Evolutionary conservation across 2,888 invertebrate species (phyloP), one percentile per base, ranked within the genome.

Genomic region (Oscheius onirici): DNA sequence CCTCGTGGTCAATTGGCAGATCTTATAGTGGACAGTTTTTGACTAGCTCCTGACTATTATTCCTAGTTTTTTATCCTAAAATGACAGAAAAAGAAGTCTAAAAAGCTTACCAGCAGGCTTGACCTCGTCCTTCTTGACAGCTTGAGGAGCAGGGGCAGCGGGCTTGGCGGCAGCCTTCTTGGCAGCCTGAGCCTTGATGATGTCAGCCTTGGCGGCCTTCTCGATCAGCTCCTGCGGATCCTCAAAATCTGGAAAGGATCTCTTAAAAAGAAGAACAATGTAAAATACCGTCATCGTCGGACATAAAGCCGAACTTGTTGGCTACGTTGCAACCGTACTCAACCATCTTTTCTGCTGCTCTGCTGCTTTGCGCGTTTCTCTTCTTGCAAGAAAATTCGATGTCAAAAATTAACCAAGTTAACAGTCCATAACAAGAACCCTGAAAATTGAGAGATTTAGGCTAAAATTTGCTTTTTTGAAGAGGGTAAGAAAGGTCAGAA

Each of bases 241-340:
- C 63, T 78, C 80, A 54, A 75, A 76, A 52, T 84, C 84, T 84
- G 70, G 43, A 82, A 70, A 71, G 44, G 1, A 8, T 54, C 0
- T n/a, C 15, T 43, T 60, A 34, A 17, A 57, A 3, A 15, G n/a
- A 34, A 17, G 20, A 17, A 22, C 3, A 34, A 5, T 40, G 15
- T 22, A 57, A 26, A 77, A 73, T 46, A 84, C 84, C 84, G 67
- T 82, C 84, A 72, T 84, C 85, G 68, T 81, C 79, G 69, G 80
- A 80, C 68, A 79, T 72, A 68, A 78, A 78, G 71, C 75, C 79
- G 78, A 84, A 85, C 75, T 84, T 84, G 80, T 85, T 85, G 75
- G 82, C 77, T 24, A 79, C 76, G 66, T 77, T 75, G 67, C 76
- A 74, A 63, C 85, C 84, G 83, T 85, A 85, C 73, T 83, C 83